Evolutionary conservation across 2,113 vertebrate species (phyloP), one percentile per base, ranked within the genome.

Genomic region (Silurus asotus): DNA sequence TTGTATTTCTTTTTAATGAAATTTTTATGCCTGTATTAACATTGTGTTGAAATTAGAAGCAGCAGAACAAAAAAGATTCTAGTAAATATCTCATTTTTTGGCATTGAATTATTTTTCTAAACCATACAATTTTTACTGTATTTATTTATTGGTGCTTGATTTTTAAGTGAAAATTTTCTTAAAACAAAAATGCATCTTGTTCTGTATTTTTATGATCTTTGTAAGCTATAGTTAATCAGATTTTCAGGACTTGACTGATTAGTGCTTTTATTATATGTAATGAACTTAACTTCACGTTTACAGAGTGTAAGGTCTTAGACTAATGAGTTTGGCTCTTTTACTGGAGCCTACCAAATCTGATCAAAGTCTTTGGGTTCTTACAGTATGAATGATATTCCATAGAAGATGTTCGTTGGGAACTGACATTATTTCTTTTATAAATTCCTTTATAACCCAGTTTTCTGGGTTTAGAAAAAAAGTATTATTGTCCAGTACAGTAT

Each of bases 381-480:
- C 8, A 20, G 4, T 69, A 69, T 67, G 13, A 69, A 37, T 37
- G 65, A 15, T 37, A 69, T 69, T 5, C 23, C 2, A 65, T 25
- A 69, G 13, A 37, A 37, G n/a, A 48, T 72, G 6, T 7, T 2
- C 8, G 48, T 72, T 72, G 69, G 8, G 9, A 49, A 51, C 11
- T 48, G 20, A n/a, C 48, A 74, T 74, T 49, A 20, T 74, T 49
- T 10, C 13, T 74, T 74, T 49, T 4, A 20, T 48, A 19, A 48
- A 3, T 20, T 72, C 9, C 17, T 74, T 74, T 49, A 49, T 49
- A 19, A 75, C 10, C 11, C 48, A 51, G 37, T 48, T 45, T 72
- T 72, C 37, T 48, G 69, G 17, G 72, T 75, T 75, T 13, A 51
- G 72, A 75, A 75, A 45, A 75, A 75, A 20, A 75, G 72, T 48